phyloP scores from a whole-genome alignment of 1,140 invertebrate species.

The Myzus persicae region DNA sequence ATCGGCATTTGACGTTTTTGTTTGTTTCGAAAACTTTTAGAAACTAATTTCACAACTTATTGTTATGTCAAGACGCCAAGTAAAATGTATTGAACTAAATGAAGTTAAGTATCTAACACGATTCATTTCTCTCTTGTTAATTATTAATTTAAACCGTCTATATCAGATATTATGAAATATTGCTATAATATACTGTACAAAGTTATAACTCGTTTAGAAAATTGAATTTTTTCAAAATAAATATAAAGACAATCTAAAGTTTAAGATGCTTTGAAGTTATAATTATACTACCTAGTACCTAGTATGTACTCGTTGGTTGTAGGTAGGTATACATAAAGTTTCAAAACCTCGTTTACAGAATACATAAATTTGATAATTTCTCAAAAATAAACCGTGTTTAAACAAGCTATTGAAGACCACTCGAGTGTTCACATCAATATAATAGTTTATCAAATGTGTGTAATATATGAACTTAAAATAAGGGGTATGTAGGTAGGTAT shows the following conservation, averaged over 20 bases:
- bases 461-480: background rate
- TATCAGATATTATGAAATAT: background rate
- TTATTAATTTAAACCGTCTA: slow-evolving; percentile 12
- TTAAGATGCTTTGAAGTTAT: background rate
- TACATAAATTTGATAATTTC: background rate
- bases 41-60: background rate
- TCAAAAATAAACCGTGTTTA: background rate
- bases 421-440: background rate
- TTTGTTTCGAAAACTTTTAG: background rate
- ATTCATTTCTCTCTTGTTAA: background rate
- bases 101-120: background rate
- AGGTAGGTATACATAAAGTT: background rate
- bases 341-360: background rate
- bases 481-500: background rate
- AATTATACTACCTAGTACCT: no score
- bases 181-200: background rate
- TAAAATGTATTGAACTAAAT: background rate
- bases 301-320: no score
- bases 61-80: background rate
- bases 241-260: background rate
- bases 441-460: background rate
- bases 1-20: background rate
- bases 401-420: background rate
- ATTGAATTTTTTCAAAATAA: background rate
- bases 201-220: background rate